phyloP scores from a whole-genome alignment of 2,113 vertebrate genomes.

The Tretioscincus oriximinensis region DNA sequence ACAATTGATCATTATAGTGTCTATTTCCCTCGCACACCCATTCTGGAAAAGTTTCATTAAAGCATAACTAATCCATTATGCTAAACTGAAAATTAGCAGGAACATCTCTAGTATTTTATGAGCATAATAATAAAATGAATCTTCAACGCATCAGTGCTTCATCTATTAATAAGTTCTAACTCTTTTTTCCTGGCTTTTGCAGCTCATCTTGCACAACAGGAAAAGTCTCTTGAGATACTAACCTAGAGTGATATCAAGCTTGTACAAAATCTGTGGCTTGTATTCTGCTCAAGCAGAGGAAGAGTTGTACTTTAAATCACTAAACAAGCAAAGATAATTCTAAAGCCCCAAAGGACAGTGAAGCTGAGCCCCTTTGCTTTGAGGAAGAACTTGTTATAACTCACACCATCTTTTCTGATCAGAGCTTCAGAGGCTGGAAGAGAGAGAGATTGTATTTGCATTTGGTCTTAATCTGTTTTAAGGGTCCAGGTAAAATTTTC shows the following conservation, averaged over 20 bases:
- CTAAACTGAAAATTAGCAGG: constrained; percentile 28
- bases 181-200: constrained; percentile 25
- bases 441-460: too few species aligned
- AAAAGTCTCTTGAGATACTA: constrained; percentile 2
- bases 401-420: neutral
- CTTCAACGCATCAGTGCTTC: constrained; percentile 36
- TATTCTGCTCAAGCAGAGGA: neutral
- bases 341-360: neutral
- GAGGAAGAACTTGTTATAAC: neutral
- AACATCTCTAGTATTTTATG: constrained; percentile 41
- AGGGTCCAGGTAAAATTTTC: too few species aligned
- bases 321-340: neutral
- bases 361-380: neutral
- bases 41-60: constrained; percentile 25
- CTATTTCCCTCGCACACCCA: neutral
- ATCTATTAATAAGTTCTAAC: constrained; percentile 40
- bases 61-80: constrained; percentile 42
- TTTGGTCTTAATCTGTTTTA: too few species aligned
- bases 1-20: constrained; percentile 7
- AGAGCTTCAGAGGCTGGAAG: neutral
- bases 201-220: constrained; percentile 26
- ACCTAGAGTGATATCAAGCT: neutral
- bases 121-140: constrained; percentile 39
- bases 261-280: constrained; percentile 1
- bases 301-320: neutral